Evolutionary conservation across 2,113 vertebrate species (phyloP), one percentile per base, ranked within the genome.

Genomic region (Canis aureus): DNA sequence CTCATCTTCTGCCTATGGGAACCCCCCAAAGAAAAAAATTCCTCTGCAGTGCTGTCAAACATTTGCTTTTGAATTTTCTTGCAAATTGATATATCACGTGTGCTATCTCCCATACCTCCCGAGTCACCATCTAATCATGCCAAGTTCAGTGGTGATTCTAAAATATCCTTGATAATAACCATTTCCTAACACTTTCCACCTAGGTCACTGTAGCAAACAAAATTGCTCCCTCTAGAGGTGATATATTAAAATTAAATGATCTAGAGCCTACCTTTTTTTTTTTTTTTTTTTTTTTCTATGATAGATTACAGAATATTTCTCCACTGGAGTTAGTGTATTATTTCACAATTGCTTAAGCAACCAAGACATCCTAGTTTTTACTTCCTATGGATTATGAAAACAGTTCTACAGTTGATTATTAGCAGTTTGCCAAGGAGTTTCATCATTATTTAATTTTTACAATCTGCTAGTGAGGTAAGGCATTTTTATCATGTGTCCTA

Each of bases 1-100:
- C 98, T 99, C 99, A 98, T 99, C 99, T 98, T 99, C 99, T 59
- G 99, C 99, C 99, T 99, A 93, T 25, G 89, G 86, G 94, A 97
- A 97, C 67, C 95, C 76, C 74, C 76, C 49, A 49, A 79, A 79
- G 97, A 95, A 93, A 38, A 97, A 97, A 92, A 71, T 79, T 27
- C 5, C 83, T 93, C 69, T 94, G 93, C 16, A 66, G 62, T 85
- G 55, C 49, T 60, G 53, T 35, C 57, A 80, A 62, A 76, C 12
- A 64, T 43, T 89, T 67, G 29, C 7, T 82, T 93, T 66, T 80
- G 2, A 86, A n/a, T 83, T 78, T 95, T 73, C 76, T 90, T 83
- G 27, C 27, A 73, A 60, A 80, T 27, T 27, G 19, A 76, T 51
- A 86, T 53, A 29, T 86, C 55, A 57, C 4, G 6, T 60, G 78